These are phyloP conservation scores for Pemphigus obesinymphae DNA, from an alignment of 1,140 invertebrate genomes.

Conservation along the genomic window DNA sequence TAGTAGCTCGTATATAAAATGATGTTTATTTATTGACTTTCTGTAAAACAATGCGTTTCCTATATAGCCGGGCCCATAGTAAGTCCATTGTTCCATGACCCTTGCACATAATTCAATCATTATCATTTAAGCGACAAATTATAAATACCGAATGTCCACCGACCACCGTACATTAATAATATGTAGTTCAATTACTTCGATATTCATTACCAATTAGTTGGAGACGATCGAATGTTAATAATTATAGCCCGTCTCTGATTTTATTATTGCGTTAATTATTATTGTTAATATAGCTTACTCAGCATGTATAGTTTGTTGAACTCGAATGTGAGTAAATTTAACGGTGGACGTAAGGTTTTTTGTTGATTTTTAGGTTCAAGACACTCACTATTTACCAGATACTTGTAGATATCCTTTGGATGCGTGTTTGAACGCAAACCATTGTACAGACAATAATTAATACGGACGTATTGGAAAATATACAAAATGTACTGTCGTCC, in stretches of 20 bases:
- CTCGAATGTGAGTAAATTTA: background rate
- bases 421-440: background rate
- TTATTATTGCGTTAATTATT: background rate
- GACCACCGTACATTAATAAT: too few species aligned
- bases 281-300: too few species aligned
- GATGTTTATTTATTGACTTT: background rate
- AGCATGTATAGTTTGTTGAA: constrained; percentile 8
- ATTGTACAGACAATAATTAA: too few species aligned
- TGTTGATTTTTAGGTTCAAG: background rate
- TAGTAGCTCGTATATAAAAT: too few species aligned
- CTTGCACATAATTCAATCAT: background rate
- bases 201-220: background rate
- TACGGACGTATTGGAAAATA: too few species aligned
- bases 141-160: background rate
- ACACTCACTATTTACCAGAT: too few species aligned
- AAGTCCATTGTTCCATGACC: background rate
- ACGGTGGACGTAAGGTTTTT: background rate
- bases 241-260: constrained; percentile 24
- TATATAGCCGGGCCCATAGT: background rate
- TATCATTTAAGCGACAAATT: background rate
- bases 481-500: too few species aligned
- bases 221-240: constrained; percentile 11
- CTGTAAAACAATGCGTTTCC: background rate
- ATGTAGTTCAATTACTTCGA: background rate
- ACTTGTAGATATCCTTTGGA: background rate